phyloP scores from a whole-genome alignment of 2,113 vertebrate genomes.

The Chamaetylas fuelleborni region DNA sequence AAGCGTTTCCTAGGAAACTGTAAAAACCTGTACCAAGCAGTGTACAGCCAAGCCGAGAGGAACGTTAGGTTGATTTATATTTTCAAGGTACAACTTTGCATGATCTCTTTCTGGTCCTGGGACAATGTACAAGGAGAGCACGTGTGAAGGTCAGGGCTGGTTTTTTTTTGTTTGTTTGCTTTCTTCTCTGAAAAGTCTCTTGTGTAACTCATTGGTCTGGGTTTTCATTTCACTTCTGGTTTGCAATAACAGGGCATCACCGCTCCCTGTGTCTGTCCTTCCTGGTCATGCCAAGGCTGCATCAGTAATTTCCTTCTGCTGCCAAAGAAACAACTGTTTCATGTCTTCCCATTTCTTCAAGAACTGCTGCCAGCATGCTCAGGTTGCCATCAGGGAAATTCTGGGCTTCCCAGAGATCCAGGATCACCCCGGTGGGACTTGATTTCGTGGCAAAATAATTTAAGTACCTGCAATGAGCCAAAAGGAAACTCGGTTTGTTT shows the following conservation, averaged over 20 bases:
- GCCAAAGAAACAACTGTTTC: conserved; percentile 85
- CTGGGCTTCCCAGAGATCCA: conserved; percentile 97
- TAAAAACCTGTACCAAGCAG: conserved; percentile 90
- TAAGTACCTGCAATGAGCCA: conserved; percentile 81
- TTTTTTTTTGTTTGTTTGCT: neutral
- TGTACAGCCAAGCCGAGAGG: conserved; percentile 86
- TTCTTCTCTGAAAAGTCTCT: conserved; percentile 52
- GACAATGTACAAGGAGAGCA: conserved; percentile 67
- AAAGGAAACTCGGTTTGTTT: neutral
- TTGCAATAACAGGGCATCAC: conserved; percentile 15
- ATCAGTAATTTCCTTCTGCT: conserved; percentile 84
- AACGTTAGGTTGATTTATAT: conserved; percentile 75
- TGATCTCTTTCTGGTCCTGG: conserved; percentile 68
- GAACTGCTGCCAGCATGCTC: conserved; percentile 87
- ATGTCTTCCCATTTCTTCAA: conserved; percentile 94
- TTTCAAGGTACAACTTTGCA: conserved; percentile 78
- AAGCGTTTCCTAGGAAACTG: conserved; percentile 97
- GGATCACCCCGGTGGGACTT: conserved; percentile 91
- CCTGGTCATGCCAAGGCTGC: neutral
- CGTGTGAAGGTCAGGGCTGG: conserved; percentile 43
- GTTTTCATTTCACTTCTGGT: conserved; percentile 49
- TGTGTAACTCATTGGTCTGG: conserved; percentile 65
- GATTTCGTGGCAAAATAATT: conserved; percentile 97
- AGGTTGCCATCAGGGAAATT: conserved; percentile 94
- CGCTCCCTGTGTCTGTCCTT: conserved; percentile 44